Percentiles rank a stretch among this genome's conserved stretches.
phyloP scores from a whole-genome alignment of 2,888 invertebrate genomes.

The Rhingia rostrata region DNA sequence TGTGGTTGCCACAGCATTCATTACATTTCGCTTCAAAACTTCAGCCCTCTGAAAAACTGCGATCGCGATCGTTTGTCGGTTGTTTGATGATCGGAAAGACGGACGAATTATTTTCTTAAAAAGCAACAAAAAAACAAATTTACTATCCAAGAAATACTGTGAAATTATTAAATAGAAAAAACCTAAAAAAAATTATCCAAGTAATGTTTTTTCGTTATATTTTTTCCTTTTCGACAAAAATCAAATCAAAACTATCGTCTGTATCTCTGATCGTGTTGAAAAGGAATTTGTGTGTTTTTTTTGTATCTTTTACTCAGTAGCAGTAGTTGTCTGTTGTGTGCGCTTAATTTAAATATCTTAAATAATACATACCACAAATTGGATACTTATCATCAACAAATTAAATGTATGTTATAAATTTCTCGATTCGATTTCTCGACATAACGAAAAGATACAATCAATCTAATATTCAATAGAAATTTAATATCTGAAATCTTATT shows the following conservation, averaged over 20 bases:
- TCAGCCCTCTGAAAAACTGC: constrained; percentile 73
- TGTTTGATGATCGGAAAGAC: constrained; percentile 68
- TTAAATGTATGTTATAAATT: constrained; percentile 23
- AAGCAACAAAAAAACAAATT: constrained; percentile 32
- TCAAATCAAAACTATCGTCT: constrained; percentile 38
- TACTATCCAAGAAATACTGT: constrained; percentile 1
- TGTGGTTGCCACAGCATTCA: constrained; percentile 73
- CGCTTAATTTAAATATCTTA: constrained; percentile 32
- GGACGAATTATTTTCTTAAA: constrained; percentile 59
- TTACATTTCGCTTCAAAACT: constrained; percentile 74
- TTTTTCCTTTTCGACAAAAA: constrained; percentile 2
- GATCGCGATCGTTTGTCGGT: constrained; percentile 73
- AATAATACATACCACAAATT: constrained; percentile 24
- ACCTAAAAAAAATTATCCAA: constrained; percentile 14
- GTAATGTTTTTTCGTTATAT: no score
- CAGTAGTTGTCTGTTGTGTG: constrained; percentile 57
- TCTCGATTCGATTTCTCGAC: constrained; percentile 71
- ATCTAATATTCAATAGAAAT: constrained; percentile 57
- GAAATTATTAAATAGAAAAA: constrained; percentile 16
- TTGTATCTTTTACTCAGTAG: constrained; percentile 52
- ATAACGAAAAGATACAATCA: constrained; percentile 64
- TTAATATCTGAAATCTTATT: constrained; percentile 59
- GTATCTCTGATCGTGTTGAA: constrained; percentile 60
- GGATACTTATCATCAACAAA: constrained; percentile 61
- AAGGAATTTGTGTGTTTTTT: constrained; percentile 27